Evolutionary conservation across 2,113 vertebrate species (phyloP), one percentile per base, ranked within the genome.

Genomic region (Podilymbus podiceps): DNA sequence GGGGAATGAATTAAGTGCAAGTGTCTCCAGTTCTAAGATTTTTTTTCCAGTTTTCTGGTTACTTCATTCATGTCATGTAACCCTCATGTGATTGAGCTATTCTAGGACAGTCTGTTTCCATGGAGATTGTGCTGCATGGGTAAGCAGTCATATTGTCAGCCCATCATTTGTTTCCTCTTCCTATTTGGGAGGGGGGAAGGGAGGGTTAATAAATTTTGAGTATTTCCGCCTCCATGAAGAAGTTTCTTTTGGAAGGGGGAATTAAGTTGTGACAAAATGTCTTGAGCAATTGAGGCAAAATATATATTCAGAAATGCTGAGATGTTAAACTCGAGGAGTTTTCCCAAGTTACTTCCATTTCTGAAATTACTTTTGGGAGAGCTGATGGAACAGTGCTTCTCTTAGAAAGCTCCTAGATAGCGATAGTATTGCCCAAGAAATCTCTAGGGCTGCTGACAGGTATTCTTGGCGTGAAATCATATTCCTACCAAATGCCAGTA

Each of bases 1-100:
- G 52, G 71, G 35, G 12, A 73, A 87, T 56, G 49, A 89, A 94
- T 92, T 89, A 81, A 92, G 72, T n/a, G 63, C 3, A 25, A 91
- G 35, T 86, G 46, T 68, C 58, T 69, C 79, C 83, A 88, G 63
- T 93, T 95, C 69, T 7, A 63, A 77, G 90, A 42, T 63, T 56
- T 94, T 95, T 38, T 85, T 94, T 89, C 90, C 92, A 96, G 79
- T 91, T 91, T 90, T 88, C 91, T 85, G 93, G 88, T 86, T 89
- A 95, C 96, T 95, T 97, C 94, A 97, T 97, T 97, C 96, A 93
- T 72, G 89, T 85, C 94, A 79, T 91, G 90, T 97, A 81, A 96
- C 94, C 91, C 90, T 95, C 94, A 94, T 95, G 95, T 92, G 95
- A 95, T 90, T 66, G 63, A 76, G 82, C 85, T 97, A 94, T 95